Conservation (phyloP, 2,113 vertebrate genomes). For the Scomber scombrus region DNA sequence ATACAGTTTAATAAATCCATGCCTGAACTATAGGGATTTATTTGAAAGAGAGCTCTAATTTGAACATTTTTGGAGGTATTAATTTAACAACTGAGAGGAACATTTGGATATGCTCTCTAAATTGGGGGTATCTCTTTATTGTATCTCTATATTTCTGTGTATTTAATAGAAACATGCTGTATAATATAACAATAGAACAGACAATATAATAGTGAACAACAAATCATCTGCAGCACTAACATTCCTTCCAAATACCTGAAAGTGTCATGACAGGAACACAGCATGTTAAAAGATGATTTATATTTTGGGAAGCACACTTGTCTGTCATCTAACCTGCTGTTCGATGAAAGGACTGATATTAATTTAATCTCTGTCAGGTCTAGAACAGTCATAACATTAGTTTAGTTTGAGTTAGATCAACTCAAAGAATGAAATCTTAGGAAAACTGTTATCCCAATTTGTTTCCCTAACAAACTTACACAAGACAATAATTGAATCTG, state of each 20-base stretch:
- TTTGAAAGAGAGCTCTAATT: not conserved
- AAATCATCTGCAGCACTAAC: not conserved
- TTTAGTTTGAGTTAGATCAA: not conserved
- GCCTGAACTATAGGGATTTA: constrained; percentile 21
- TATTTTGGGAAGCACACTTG: not conserved
- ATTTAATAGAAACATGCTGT: too few species aligned
- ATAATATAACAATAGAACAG: too few species aligned
- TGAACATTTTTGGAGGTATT: not conserved
- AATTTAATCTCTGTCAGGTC: too few species aligned
- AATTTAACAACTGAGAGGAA: not conserved
- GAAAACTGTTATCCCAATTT: too few species aligned
- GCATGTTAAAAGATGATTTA: not conserved
- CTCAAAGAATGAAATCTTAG: not conserved
- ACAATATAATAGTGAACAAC: too few species aligned
- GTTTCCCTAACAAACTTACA: too few species aligned
- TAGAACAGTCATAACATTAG: too few species aligned
- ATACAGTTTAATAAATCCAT: constrained; percentile 36
- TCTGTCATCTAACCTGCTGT: not conserved
- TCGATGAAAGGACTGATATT: not conserved
- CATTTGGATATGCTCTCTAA: not conserved
- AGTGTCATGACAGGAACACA: not conserved
- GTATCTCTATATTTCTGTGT: not conserved
- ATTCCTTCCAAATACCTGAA: not conserved
- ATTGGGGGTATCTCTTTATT: not conserved
- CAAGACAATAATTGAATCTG: not conserved